A percentile compares a stretch with the other conserved stretches of the same genome.
phyloP scores from a whole-genome alignment of 23 tunicate species.

The Trididemnum nubilum region DNA sequence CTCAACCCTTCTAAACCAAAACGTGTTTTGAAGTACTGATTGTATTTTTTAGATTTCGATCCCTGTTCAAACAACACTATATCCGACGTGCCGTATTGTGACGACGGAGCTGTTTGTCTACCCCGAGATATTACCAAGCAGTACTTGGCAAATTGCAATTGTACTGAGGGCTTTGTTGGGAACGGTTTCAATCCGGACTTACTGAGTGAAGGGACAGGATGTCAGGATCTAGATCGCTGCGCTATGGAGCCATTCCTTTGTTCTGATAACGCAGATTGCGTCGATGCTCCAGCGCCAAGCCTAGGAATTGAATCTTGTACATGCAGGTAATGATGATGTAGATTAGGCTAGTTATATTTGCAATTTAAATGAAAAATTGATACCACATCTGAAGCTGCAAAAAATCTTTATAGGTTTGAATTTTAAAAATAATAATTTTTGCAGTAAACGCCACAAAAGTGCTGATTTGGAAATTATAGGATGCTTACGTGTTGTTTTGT shows the following conservation, averaged over 20 bases:
- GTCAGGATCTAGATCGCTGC: constrained; percentile 56
- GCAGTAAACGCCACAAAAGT: too few species aligned
- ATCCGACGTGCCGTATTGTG: constrained; percentile 4
- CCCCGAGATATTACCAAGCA: too few species aligned
- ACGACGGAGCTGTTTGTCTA: neutral
- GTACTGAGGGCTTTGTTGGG: constrained; percentile 65
- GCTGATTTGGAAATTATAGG: too few species aligned
- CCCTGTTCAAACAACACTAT: neutral
- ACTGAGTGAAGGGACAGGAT: constrained; percentile 50
- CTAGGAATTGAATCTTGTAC: constrained; percentile 12
- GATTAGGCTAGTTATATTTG: too few species aligned
- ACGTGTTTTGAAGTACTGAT: too few species aligned
- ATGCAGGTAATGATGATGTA: constrained; percentile 53
- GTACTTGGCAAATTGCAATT: constrained; percentile 42
- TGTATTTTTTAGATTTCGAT: neutral
- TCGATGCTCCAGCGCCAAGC: constrained; percentile 39
- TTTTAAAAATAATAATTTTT: too few species aligned
- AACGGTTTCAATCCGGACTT: constrained; percentile 42
- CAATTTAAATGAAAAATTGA: too few species aligned
- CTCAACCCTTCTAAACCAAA: too few species aligned
- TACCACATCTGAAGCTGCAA: too few species aligned
- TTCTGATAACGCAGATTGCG: constrained; percentile 14
- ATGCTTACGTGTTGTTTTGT: too few species aligned
- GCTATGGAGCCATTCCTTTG: neutral
- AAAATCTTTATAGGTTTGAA: too few species aligned